A percentile compares a stretch with the other conserved stretches of the same genome.
Evolutionary conservation across 2,113 vertebrate genomes (phyloP).

Genomic region (Thinocorus orbignyianus): DNA sequence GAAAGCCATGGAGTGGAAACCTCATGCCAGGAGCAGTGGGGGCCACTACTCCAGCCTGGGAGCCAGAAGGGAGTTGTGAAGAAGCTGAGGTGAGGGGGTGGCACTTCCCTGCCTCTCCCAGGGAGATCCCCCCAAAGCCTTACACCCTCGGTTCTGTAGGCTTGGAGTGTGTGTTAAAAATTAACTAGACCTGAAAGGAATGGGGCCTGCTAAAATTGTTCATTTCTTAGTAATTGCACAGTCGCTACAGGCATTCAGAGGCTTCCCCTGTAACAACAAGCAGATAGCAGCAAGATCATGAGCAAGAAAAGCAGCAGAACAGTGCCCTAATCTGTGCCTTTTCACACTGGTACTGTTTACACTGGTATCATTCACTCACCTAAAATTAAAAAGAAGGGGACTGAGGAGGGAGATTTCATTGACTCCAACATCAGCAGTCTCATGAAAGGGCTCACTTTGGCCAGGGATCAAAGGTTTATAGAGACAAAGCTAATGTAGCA

Average conservation of each 20-base stretch:
- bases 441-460: not conserved
- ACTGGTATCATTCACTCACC: not conserved
- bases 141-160: not conserved
- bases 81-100: not conserved
- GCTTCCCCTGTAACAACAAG: not conserved
- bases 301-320: not conserved
- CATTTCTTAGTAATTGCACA: not conserved
- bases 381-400: not conserved
- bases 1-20: not conserved
- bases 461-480: not conserved
- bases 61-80: not conserved
- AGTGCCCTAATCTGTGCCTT: not conserved
- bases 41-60: not conserved
- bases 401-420: not conserved
- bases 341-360: not conserved
- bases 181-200: not conserved
- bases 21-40: not conserved
- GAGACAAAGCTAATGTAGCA: not conserved
- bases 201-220: not conserved
- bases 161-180: not conserved
- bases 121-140: not conserved
- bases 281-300: not conserved
- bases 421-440: not conserved
- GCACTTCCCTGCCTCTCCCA: not conserved
- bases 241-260: not conserved